Percentiles rank a stretch among this genome's conserved stretches.
Conservation (phyloP, 1,140 invertebrate species). For the Antheraea mylitta region DNA sequence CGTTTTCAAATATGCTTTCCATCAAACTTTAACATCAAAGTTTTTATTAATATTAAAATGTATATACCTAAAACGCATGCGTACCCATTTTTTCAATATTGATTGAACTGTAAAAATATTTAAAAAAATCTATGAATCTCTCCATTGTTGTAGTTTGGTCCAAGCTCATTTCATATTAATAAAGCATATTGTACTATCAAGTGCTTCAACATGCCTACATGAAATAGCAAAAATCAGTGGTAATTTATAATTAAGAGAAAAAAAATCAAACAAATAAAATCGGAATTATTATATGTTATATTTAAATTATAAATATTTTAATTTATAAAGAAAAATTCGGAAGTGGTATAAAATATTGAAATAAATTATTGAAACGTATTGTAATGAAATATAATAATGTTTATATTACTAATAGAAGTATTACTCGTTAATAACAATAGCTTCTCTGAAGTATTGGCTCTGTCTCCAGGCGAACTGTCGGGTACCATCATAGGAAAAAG, state of each 20-base stretch:
- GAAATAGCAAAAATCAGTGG: constrained; percentile 52
- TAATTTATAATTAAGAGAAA: constrained; percentile 42
- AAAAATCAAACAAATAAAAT: constrained; percentile 25
- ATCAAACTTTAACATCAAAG: constrained; percentile 13
- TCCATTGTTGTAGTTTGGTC: constrained; percentile 28
- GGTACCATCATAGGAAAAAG: constrained; percentile 78
- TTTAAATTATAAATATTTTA: constrained; percentile 5
- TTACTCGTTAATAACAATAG: constrained; percentile 86
- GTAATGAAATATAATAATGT: constrained; percentile 67
- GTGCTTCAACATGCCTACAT: constrained; percentile 70
- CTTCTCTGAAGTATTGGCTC: constrained; percentile 96
- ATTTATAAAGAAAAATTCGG: constrained; percentile 9
- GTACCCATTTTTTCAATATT: constrained; percentile 70
- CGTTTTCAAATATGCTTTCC: constrained; percentile 17
- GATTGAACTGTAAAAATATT: constrained; percentile 70
- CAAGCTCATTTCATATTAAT: constrained; percentile 35
- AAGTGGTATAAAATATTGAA: constrained; percentile 37
- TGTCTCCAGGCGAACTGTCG: constrained; percentile 94
- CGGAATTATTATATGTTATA: constrained; percentile 2
- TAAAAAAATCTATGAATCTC: constrained; percentile 47
- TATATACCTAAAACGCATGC: constrained; percentile 50
- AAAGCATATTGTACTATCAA: constrained; percentile 30
- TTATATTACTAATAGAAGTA: constrained; percentile 74
- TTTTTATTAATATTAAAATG: constrained; percentile 16
- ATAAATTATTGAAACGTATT: constrained; percentile 45